A percentile compares a stretch with the other conserved stretches of the same genome.
phyloP scores from a whole-genome alignment of 92 coral and sea anemone species.

The Pocillopora meandrina region DNA sequence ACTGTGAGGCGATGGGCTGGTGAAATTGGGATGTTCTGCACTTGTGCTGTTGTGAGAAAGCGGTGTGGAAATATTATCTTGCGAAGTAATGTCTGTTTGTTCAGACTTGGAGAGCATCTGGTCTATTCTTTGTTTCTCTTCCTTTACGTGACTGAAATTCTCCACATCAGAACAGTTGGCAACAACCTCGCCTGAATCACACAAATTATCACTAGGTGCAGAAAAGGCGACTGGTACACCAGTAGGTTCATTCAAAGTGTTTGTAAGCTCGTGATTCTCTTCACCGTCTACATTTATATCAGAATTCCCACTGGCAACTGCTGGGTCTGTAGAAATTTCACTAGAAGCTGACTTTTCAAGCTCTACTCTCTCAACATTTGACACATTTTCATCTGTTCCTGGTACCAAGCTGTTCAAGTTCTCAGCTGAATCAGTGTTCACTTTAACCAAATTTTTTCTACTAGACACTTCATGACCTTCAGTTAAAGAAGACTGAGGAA shows the following conservation, averaged over 20 bases:
- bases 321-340: not conserved
- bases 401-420: not conserved
- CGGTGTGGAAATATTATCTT: not conserved
- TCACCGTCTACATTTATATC: not conserved
- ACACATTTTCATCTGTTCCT: not conserved
- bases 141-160: not conserved
- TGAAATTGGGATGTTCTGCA: not conserved
- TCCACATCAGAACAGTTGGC: not conserved
- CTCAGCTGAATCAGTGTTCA: not conserved
- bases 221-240: not conserved
- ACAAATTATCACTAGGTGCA: not conserved
- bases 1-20: not conserved
- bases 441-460: not conserved
- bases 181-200: not conserved
- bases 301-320: not conserved
- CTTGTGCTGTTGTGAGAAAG: conserved; percentile 3
- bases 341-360: conserved; percentile 6
- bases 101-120: not conserved
- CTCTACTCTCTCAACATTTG: not conserved
- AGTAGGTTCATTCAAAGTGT: not conserved
- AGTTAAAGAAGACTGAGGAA: not conserved
- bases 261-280: not conserved
- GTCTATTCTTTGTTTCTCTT: not conserved
- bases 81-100: not conserved
- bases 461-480: not conserved